Evolutionary conservation across 2,113 vertebrate species (phyloP).

Genomic region (Phyllostomus discolor): DNA sequence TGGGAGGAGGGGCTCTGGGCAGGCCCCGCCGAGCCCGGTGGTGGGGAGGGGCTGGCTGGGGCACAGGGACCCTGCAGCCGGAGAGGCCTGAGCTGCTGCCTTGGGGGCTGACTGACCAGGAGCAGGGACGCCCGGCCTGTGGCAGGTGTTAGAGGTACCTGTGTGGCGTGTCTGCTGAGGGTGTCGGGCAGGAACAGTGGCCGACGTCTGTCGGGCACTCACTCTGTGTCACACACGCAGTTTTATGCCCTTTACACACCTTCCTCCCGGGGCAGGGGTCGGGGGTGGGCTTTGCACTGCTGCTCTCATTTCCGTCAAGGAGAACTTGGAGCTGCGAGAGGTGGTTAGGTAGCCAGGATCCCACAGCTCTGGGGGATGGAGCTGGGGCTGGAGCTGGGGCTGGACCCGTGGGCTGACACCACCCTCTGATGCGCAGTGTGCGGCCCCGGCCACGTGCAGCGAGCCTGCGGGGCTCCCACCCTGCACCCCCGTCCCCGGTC

Average conservation of each 20-base stretch:
- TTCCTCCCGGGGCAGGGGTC: no score
- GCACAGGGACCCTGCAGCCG: no score
- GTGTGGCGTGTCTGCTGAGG: not conserved
- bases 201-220: not conserved
- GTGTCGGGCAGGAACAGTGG: not conserved
- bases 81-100: not conserved
- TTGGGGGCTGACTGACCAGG: not conserved
- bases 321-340: fast-evolving
- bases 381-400: not conserved
- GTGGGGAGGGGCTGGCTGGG: not conserved
- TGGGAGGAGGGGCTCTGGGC: not conserved
- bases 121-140: not conserved
- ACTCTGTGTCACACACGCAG: fast-evolving
- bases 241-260: not conserved
- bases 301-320: not conserved
- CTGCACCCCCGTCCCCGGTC: no score
- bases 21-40: not conserved
- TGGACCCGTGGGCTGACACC: fast-evolving
- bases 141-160: not conserved
- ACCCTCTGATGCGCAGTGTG: not conserved
- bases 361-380: not conserved
- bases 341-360: not conserved
- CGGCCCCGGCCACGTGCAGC: no score
- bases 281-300: not conserved
- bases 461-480: no score